Evolutionary conservation across 2,113 vertebrate species (phyloP), one percentile per base, ranked within the genome.

Genomic region (Psephotus haematonotus): DNA sequence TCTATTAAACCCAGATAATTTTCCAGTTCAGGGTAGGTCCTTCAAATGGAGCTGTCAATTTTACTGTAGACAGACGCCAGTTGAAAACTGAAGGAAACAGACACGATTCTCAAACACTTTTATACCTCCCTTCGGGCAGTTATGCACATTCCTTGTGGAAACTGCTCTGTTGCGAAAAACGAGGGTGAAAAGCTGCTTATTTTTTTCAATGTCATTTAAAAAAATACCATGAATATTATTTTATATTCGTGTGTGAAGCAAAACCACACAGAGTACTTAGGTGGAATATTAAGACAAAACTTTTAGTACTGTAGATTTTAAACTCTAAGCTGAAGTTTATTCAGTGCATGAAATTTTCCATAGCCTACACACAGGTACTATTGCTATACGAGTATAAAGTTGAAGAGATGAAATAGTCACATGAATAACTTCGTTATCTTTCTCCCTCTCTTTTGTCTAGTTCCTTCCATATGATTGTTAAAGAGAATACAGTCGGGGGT

Each of bases 1-100:
- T 46, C 13, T 82, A 88, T 88, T 92, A 85, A 95, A 93, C 69
- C 55, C 95, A 88, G 70, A 75, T 91, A 88, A 88, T 88, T 94
- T 94, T 91, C 83, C 90, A 92, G 49, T 74, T 59, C 28, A 59
- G 69, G 27, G 55, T 70, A 89, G 57, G 75, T 78, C 75, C 49
- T 78, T 94, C 70, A 85, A 50, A 88, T 55, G 49, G 60, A 92
- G 75, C 75, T 88, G 90, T 96, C 90, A 94, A 20, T 92, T 88
- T 88, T 85, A 35, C 44, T 69, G 59, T 50, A 78, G 79, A 60
- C 83, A 94, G 79, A 91, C 1, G 4, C 35, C 49, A 62, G 87
- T 7, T 85, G 75, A 81, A 94, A 94, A 90, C 59, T 85, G 44
- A 84, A 88, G 59, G 64, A 92, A 86, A 57, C 50, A 90, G 72